Base-by-base conservation (phyloP, 2,888 invertebrate species). In the Metacarcinus magister region DNA sequence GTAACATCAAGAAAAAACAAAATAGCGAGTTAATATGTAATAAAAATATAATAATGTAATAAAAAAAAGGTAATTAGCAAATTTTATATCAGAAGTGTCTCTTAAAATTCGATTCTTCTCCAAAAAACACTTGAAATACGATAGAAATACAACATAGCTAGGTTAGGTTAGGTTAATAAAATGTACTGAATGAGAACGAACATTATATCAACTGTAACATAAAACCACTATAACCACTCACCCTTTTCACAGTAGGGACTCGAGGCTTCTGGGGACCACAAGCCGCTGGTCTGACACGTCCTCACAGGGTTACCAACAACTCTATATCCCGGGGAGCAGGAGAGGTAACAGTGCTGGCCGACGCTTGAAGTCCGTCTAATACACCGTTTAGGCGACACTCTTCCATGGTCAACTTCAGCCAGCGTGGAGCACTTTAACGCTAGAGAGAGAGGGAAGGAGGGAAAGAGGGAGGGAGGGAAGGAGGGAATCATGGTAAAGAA, bases 321-420 rank as follows among this genome's bases (percentile, higher is more conserved):
- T 19, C 96, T 91, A 87, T 96, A 97, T 2, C 97, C 97, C 2
- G 97, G 95, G 19, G 96, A 95, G 89, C 97, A 97, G 10, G 97
- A 97, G 82, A 97, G 97, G 95, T 97, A 97, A 95, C 97, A 97
- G 92, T 97, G 97, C 94, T 97, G 96, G 3, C 97, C 97, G 16
- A 95, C 93, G 28, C 93, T 92, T 5, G 97, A 96, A 2, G 97
- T 93, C 5, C 97, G 92, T 2, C 95, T 46, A 2, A 91, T 95
- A 92, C 97, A 97, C 2, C 97, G 94, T 10, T 93, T 82, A 8
- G 97, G 97, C 32, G 97, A 97, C 28, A 97, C 97, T 44, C 97
- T 97, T 23, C 97, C 97, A 90, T 97, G 96, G 23, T 96, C 96
- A 7, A 97, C 97, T 19, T 95, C 96, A 8, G 93, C 90, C 87